phyloP scores from a whole-genome alignment of 2,113 vertebrate genomes.

The Pseudorhombus dupliciocellatus region DNA sequence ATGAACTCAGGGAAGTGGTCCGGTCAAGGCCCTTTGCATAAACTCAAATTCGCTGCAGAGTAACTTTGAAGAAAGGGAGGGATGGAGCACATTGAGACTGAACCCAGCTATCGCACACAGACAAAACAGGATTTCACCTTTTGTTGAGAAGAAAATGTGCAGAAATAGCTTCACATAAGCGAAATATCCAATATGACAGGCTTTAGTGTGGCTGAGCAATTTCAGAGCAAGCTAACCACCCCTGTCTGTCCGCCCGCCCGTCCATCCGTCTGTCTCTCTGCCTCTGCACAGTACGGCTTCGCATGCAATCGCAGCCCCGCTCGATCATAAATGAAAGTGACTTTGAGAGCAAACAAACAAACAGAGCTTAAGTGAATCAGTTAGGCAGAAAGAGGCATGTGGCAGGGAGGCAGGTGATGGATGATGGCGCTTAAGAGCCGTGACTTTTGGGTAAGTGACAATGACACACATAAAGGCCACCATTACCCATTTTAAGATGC shows the following conservation, averaged over 20 bases:
- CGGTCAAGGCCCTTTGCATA: neutral
- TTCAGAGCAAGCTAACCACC: conserved; percentile 19
- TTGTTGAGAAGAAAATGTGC: conserved; percentile 4
- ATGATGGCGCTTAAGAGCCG: conserved; percentile 75
- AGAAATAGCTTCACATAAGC: conserved; percentile 15
- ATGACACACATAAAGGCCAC: conserved; percentile 82
- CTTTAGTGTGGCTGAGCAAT: conserved; percentile 23
- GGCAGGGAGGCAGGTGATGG: conserved; percentile 80
- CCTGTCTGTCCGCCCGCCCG: conserved; percentile 28
- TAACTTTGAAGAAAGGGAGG: neutral
- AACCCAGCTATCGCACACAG: neutral
- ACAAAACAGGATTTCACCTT: conserved; percentile 10
- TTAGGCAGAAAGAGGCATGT: conserved; percentile 72
- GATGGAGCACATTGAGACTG: neutral
- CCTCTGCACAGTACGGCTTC: conserved; percentile 11
- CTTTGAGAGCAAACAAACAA: conserved; percentile 77
- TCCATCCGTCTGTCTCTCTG: conserved; percentile 9
- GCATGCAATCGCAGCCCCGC: conserved; percentile 37
- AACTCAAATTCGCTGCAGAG: conserved; percentile 16
- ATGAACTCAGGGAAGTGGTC: conserved; percentile 27
- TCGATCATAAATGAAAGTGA: conserved; percentile 78
- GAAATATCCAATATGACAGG: conserved; percentile 35
- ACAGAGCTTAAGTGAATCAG: conserved; percentile 72
- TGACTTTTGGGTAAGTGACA: conserved; percentile 81
- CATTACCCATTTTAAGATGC: conserved; percentile 79